phyloP scores from a whole-genome alignment of 2,888 invertebrate genomes.

The Acronicta leporina region DNA sequence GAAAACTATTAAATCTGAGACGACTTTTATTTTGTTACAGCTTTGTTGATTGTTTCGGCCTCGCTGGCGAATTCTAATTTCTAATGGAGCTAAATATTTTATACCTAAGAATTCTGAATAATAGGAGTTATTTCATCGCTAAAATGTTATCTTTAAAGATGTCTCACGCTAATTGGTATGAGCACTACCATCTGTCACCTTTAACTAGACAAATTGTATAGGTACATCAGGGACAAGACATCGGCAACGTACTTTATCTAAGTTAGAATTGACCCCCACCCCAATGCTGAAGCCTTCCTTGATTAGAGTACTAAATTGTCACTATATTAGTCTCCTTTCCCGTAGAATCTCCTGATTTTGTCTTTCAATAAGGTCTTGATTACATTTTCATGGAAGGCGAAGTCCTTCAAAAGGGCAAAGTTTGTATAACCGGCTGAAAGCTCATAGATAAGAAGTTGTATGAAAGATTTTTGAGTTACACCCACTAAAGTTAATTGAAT shows the following conservation, averaged over 20 bases:
- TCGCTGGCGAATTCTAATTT: slow-evolving; percentile 38
- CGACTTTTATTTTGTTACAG: slow-evolving; percentile 37
- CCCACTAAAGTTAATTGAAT: no score
- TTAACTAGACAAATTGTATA: slow-evolving; percentile 8
- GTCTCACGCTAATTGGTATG: neutral
- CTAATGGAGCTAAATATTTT: slow-evolving; percentile 24
- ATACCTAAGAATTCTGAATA: neutral
- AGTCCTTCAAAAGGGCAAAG: no score
- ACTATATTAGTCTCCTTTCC: slow-evolving; percentile 19
- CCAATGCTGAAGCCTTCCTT: slow-evolving; percentile 27
- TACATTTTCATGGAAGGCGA: no score
- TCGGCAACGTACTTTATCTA: neutral
- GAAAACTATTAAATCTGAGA: slow-evolving; percentile 42
- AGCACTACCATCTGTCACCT: slow-evolving; percentile 3
- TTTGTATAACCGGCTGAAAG: no score
- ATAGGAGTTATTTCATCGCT: neutral
- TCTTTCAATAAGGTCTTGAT: slow-evolving; percentile 3
- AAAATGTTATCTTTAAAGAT: neutral
- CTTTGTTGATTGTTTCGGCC: slow-evolving; percentile 45
- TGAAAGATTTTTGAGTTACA: no score
- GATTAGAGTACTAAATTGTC: slow-evolving; percentile 48
- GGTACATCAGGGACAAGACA: no score
- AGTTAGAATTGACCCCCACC: slow-evolving; percentile 5
- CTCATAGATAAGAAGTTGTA: no score
- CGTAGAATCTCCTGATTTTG: slow-evolving; percentile 6